phyloP scores from a whole-genome alignment of 2,797 vertebrate species.

The Buphagus erythrorhynchus region DNA sequence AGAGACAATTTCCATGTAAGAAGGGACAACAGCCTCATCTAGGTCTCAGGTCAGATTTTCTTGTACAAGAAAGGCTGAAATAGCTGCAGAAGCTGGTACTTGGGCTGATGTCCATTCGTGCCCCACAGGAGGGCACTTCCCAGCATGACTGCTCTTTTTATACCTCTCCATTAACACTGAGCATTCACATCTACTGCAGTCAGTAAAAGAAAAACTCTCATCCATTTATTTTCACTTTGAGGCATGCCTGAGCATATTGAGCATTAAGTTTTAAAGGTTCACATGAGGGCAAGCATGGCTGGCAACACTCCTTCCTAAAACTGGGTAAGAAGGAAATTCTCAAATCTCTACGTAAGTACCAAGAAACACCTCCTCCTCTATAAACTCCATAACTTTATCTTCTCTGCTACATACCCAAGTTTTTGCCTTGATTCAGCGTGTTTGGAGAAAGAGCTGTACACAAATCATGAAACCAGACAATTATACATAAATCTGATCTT shows the following conservation, averaged over 20 bases:
- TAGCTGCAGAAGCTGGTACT: neutral
- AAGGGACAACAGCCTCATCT: neutral
- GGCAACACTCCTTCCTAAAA: neutral
- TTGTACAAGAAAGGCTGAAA: neutral
- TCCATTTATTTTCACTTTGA: neutral
- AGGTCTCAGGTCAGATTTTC: neutral
- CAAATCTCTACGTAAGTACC: neutral
- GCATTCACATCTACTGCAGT: neutral
- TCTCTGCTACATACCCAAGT: neutral
- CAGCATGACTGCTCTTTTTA: neutral
- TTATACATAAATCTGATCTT: neutral
- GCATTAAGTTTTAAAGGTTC: neutral
- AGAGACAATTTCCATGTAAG: neutral
- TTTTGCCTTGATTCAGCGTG: neutral
- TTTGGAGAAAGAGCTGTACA: neutral
- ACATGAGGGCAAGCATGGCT: neutral
- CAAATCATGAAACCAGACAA: neutral
- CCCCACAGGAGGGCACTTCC: neutral
- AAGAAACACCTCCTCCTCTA: neutral
- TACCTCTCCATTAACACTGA: neutral
- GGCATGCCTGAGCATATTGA: neutral
- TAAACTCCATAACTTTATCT: fast-evolving
- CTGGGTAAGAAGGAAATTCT: neutral
- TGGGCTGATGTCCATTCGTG: neutral
- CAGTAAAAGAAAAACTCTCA: neutral